Base-by-base conservation (phyloP, 2,797 vertebrate species). In the Acanthornis magna region DNA sequence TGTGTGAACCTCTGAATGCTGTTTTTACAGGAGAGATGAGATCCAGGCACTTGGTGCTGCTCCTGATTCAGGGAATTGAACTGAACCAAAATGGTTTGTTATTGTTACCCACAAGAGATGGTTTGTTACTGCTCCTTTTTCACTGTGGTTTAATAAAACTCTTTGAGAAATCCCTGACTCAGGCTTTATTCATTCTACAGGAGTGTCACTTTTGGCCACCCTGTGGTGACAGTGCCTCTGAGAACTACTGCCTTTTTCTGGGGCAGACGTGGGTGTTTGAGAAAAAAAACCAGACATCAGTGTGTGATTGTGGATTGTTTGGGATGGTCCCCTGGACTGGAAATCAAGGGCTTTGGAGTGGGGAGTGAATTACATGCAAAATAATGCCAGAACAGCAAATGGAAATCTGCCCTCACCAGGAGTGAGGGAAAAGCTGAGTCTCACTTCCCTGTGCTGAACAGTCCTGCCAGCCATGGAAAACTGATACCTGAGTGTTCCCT, bases 261-360 rank as follows among this genome's bases (percentile, higher is more conserved):
- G 5, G 63, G 32, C 54, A 54, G 32, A 8, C 0, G 0, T 21
- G 21, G 20, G 16, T 3, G 0, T 1, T 42, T 40, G 23, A 8
- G 32, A 10, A 30, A 72, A 18, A 13, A 18, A 4, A 1, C 18
- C 23, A 77, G 40, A 48, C 17, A 26, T 17, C 13, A 11, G 16
- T 3, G 1, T 27, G 23, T 48, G 68, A 30, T 5, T 27, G 13
- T 45, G 77, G 54, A 12, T 66, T 25, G 5, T 7, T 61, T 19
- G 58, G 45, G 45, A 32, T 3, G 9, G 19, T 61, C 5, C 15
- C 50, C 73, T 43, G 48, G 58, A 14, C 27, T 38, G 60, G 55
- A 42, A 73, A 25, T 29, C 13, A 1, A 40, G n/a, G 13, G 8
- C 23, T 63, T 77, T 66, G 65, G 36, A 32, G 26, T 7, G 30